Conservation (phyloP, 2,797 vertebrate species). For the Cuniculus paca region DNA sequence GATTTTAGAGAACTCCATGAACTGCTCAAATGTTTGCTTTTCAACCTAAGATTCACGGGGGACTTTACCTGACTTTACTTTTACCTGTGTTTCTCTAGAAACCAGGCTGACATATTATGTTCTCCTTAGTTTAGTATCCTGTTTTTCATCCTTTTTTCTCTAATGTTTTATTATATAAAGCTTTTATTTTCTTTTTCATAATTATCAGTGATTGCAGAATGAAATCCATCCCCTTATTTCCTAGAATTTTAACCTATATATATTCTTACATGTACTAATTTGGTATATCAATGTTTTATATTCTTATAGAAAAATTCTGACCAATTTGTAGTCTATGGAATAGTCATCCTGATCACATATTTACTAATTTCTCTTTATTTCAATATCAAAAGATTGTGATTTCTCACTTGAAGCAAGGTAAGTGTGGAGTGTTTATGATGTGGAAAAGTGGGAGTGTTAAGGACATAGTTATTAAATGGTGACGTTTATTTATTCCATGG, state of each 20-base stretch:
- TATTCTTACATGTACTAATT: background rate
- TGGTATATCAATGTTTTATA: background rate
- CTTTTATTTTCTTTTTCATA: background rate
- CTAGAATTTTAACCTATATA: background rate
- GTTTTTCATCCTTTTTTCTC: background rate
- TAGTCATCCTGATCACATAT: background rate
- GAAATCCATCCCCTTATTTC: background rate
- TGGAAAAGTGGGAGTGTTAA: background rate
- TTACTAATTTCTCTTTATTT: conserved; percentile 21
- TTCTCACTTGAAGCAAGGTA: conserved; percentile 17
- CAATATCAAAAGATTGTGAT: background rate
- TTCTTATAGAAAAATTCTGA: background rate
- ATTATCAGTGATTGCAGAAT: background rate
- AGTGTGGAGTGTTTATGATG: too few relatives aligned
- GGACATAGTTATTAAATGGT: background rate
- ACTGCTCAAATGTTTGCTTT: background rate
- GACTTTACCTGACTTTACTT: background rate
- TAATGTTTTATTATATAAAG: background rate
- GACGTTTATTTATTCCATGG: background rate
- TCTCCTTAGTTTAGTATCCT: background rate
- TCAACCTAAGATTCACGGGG: background rate
- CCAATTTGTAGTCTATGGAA: background rate
- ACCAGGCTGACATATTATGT: background rate
- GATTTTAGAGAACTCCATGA: background rate
- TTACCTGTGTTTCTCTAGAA: background rate